These are phyloP conservation scores for Meloidogyne exigua DNA, from an alignment of 1,140 invertebrate genomes.

Conservation along the genomic window DNA sequence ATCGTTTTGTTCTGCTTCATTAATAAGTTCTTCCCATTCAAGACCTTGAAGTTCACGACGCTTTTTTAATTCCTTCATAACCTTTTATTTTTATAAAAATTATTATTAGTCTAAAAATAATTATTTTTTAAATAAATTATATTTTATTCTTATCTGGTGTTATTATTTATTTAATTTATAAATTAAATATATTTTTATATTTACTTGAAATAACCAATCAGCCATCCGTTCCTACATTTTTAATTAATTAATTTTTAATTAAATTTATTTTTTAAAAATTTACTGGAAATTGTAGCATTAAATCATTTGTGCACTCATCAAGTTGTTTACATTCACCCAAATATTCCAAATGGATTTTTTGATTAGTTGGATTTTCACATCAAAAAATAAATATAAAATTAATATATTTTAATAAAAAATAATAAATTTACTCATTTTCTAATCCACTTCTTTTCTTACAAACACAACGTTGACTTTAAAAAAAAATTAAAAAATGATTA, in stretches of 20 bases:
- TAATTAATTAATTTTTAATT: not conserved
- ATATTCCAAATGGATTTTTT: conserved; percentile 84
- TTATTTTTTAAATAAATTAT: too few species aligned
- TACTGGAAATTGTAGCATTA: conserved; percentile 72
- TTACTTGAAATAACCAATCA: conserved; percentile 89
- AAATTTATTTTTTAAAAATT: not conserved
- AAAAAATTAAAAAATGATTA: not conserved
- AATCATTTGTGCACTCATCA: conserved; percentile 76
- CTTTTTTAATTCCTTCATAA: conserved; percentile 79
- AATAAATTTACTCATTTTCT: conserved; percentile 71
- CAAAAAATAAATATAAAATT: conserved; percentile 1
- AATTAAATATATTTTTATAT: too few species aligned
- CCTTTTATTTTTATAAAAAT: conserved; percentile 38
- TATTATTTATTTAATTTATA: too few species aligned
- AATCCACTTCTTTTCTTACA: conserved; percentile 74
- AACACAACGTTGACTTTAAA: conserved; percentile 73
- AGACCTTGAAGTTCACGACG: conserved; percentile 79
- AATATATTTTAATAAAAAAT: not conserved
- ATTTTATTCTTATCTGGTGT: too few species aligned
- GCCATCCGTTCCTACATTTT: conserved; percentile 78
- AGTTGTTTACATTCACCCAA: conserved; percentile 69
- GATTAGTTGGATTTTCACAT: conserved; percentile 47
- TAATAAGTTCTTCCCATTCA: conserved; percentile 74
- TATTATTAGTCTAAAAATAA: too few species aligned
- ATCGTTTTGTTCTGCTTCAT: conserved; percentile 74